phyloP scores from a whole-genome alignment of 2,888 invertebrate genomes.

The Pyralis farinalis region DNA sequence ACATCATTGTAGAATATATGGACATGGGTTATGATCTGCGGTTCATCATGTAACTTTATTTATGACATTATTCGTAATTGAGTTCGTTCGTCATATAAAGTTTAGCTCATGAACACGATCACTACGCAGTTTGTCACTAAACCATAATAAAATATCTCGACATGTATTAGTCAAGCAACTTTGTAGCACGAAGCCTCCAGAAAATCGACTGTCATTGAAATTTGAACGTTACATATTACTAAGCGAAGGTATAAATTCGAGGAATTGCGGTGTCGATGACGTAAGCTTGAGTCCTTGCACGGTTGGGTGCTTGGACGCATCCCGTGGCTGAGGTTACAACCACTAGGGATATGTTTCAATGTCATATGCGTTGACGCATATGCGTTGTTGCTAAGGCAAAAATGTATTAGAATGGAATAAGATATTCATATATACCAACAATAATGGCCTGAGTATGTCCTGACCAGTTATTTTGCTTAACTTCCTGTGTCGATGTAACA shows the following conservation, averaged over 20 bases:
- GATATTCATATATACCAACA: conserved; percentile 5
- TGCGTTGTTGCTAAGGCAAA: conserved; percentile 57
- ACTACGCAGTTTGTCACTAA: conserved; percentile 11
- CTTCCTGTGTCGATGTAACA: too few relatives aligned
- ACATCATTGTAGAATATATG: neutral
- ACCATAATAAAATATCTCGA: conserved; percentile 24
- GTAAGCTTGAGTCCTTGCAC: conserved; percentile 69
- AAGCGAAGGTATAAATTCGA: conserved; percentile 32
- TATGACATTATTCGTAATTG: neutral
- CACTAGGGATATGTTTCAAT: conserved; percentile 69
- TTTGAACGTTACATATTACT: conserved; percentile 25
- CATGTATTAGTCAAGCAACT: conserved; percentile 22
- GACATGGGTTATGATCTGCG: neutral
- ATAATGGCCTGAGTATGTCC: too few relatives aligned
- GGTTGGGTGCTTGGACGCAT: conserved; percentile 64
- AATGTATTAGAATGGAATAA: conserved; percentile 28
- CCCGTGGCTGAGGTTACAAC: conserved; percentile 71
- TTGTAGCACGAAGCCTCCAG: conserved; percentile 30
- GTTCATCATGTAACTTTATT: neutral
- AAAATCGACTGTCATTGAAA: conserved; percentile 22
- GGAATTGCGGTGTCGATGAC: conserved; percentile 40
- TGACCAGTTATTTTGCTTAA: too few relatives aligned
- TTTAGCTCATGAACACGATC: neutral
- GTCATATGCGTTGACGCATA: conserved; percentile 47
- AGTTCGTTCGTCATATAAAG: neutral